These are phyloP conservation scores for Propithecus coquereli DNA, from an alignment of 2,113 vertebrate species.

Conservation along the genomic window DNA sequence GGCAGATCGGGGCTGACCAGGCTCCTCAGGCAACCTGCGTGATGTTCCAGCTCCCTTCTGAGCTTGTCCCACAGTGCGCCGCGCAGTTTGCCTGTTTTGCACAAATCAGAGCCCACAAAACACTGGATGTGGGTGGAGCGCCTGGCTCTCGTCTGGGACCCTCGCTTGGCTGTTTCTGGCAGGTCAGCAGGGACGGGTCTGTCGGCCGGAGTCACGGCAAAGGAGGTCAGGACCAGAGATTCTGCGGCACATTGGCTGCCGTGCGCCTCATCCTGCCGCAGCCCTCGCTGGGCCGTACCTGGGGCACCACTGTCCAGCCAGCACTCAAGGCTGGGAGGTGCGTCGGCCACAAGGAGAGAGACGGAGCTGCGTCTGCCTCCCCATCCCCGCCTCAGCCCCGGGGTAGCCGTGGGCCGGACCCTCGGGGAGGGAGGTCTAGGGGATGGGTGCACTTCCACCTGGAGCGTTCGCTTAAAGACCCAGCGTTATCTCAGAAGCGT, in stretches of 20 bases:
- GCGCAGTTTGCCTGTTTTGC: background rate
- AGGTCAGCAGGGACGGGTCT: background rate
- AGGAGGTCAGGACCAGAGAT: background rate
- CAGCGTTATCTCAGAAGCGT: background rate
- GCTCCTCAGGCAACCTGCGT: too few relatives aligned
- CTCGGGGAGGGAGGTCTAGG: background rate
- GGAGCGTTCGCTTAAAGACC: background rate
- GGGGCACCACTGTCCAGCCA: too few relatives aligned
- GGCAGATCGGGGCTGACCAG: too few relatives aligned
- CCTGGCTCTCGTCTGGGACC: background rate
- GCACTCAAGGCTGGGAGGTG: too few relatives aligned
- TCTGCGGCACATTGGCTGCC: background rate
- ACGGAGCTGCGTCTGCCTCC: accelerated
- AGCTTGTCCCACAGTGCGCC: background rate
- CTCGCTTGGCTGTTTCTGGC: background rate
- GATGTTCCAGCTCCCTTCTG: too few relatives aligned
- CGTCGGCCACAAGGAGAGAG: too few relatives aligned
- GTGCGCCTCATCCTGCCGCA: too few relatives aligned
- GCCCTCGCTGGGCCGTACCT: background rate
- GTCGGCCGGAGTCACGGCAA: too few relatives aligned
- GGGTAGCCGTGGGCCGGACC: background rate
- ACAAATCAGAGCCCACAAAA: background rate
- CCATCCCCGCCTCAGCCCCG: too few relatives aligned
- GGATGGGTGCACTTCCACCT: accelerated
- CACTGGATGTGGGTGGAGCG: background rate